Percentiles rank a stretch among this genome's conserved stretches.
Conservation (phyloP, 2,888 invertebrate species). For the Rhingia rostrata region DNA sequence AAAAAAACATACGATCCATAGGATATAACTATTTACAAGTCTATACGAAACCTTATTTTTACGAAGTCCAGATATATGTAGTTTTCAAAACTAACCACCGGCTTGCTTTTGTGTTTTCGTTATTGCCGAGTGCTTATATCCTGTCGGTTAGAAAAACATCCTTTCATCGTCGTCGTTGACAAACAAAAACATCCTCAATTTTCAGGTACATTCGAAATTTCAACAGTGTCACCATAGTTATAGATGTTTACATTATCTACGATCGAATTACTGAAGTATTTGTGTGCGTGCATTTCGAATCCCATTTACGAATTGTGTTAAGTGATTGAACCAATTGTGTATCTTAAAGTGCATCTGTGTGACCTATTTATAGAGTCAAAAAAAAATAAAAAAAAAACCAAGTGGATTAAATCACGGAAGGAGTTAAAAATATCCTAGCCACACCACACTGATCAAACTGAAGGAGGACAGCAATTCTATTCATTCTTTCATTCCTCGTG, state of each 20-base stretch:
- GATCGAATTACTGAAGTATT: conserved; percentile 46
- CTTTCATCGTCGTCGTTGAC: conserved; percentile 23
- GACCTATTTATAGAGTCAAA: neutral
- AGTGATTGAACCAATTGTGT: conserved; percentile 14
- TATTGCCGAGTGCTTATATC: conserved; percentile 49
- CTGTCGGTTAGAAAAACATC: conserved; percentile 47
- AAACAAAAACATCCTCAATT: conserved; percentile 56
- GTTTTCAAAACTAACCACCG: conserved; percentile 22
- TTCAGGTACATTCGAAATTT: conserved; percentile 6
- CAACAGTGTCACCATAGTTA: conserved; percentile 27
- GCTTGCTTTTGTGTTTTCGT: neutral
- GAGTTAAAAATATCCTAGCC: conserved; percentile 2
- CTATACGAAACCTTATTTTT: conserved; percentile 2
- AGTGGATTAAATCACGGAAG: conserved; percentile 48
- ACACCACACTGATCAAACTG: conserved; percentile 13
- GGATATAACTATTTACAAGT: conserved; percentile 29
- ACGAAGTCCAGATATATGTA: too few species aligned
- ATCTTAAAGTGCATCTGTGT: conserved; percentile 20
- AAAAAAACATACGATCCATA: neutral
- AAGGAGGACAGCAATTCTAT: conserved; percentile 18
- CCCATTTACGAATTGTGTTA: conserved; percentile 7
- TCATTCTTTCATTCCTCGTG: conserved; percentile 27
- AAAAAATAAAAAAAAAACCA: conserved; percentile 20
- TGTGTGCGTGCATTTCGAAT: neutral
- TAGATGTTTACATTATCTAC: conserved; percentile 25